Percentiles rank a stretch among this genome's conserved stretches.
These are phyloP conservation scores for Orius insidiosus DNA, from an alignment of 1,140 invertebrate genomes.

Conservation along the genomic window DNA sequence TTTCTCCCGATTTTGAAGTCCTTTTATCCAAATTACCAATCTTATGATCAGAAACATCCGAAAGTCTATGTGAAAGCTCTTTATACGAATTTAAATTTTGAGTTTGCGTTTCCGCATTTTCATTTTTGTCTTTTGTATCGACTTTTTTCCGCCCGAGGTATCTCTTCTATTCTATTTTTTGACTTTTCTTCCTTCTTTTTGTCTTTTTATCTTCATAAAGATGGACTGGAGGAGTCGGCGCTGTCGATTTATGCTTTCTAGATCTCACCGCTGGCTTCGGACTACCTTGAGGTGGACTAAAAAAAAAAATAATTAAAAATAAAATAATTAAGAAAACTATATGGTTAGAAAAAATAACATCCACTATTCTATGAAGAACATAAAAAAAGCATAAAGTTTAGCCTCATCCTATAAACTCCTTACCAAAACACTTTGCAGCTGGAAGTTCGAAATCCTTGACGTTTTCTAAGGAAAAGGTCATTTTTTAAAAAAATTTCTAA, in stretches of 20 bases:
- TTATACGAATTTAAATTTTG: slow-evolving; percentile 8
- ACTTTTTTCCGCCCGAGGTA: not conserved
- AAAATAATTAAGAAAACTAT: too few species aligned
- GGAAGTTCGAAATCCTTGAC: too few species aligned
- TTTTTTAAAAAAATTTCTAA: too few species aligned
- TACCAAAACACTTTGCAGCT: too few species aligned
- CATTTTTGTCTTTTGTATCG: not conserved
- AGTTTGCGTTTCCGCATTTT: slow-evolving; percentile 1
- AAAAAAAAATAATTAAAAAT: slow-evolving; percentile 15
- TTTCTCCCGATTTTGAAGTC: slow-evolving; percentile 15
- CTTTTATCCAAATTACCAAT: slow-evolving; percentile 1
- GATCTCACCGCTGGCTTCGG: slow-evolving; percentile 46
- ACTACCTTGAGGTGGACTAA: slow-evolving; percentile 46
- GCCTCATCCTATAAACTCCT: too few species aligned
- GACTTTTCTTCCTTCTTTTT: not conserved
- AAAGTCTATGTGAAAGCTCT: too few species aligned
- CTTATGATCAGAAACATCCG: too few species aligned
- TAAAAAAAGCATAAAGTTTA: too few species aligned
- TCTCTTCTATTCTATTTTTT: slow-evolving; percentile 3
- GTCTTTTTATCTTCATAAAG: slow-evolving; percentile 1
- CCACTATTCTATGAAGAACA: too few species aligned
- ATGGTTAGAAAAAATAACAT: too few species aligned
- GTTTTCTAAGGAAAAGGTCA: too few species aligned
- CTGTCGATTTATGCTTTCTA: slow-evolving; percentile 52
- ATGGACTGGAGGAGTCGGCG: slow-evolving; percentile 40